Evolutionary conservation across 2,797 vertebrate genomes (phyloP).

Genomic region (Phaenicophaeus curvirostris): DNA sequence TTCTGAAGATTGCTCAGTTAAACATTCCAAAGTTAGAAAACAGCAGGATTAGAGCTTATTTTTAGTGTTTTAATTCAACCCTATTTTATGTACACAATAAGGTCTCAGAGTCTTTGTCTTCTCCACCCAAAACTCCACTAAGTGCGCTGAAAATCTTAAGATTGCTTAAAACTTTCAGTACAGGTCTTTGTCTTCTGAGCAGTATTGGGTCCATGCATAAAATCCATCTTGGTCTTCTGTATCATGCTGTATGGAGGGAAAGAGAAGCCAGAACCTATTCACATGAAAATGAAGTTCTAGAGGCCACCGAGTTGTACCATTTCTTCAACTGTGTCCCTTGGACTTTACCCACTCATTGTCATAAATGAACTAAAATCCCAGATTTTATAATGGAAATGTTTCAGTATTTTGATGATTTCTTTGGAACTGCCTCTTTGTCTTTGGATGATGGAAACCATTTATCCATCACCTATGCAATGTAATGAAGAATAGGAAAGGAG

Average conservation of each 20-base stretch:
- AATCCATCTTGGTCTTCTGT: background rate
- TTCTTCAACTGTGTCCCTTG: background rate
- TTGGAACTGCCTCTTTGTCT: background rate
- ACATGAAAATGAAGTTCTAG: background rate
- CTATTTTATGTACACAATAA: background rate
- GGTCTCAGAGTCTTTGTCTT: background rate
- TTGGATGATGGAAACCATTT: background rate
- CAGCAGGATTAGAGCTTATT: background rate
- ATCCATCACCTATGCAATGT: background rate
- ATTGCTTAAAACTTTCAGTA: background rate
- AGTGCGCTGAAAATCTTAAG: background rate
- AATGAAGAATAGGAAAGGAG: background rate
- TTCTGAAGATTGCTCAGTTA: background rate
- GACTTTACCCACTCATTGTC: background rate
- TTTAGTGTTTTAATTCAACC: background rate
- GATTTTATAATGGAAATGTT: background rate
- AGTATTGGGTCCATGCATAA: background rate
- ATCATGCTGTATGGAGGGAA: background rate
- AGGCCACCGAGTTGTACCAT: background rate
- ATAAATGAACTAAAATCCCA: background rate
- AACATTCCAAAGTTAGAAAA: background rate
- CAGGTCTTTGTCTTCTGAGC: background rate
- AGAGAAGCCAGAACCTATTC: background rate
- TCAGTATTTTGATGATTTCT: background rate
- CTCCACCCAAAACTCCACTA: background rate